Percentiles rank a stretch among this genome's conserved stretches.
phyloP scores from a whole-genome alignment of 1,140 invertebrate species.

The Drosophila melanogaster region Release_6_plus_ISO1_MT NT_037436.4:7815501-7816000 shows the following conservation, averaged over 20 bases:
- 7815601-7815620: slow-evolving; percentile 39
- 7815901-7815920: slow-evolving; percentile 47
- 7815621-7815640: slow-evolving; percentile 57
- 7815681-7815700: slow-evolving; percentile 33
- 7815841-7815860: slow-evolving; percentile 60
- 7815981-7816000: slow-evolving; percentile 68
- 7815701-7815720: slow-evolving; percentile 32
- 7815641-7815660: slow-evolving; percentile 77
- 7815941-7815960: slow-evolving; percentile 9
- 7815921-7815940: slow-evolving; percentile 46
- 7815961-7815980: slow-evolving; percentile 39
- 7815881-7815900: slow-evolving; percentile 31
- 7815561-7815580: slow-evolving; percentile 57
- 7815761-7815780: slow-evolving; percentile 11
- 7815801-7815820: slow-evolving; percentile 8
- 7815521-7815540: slow-evolving; percentile 62
- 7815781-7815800: slow-evolving; percentile 18
- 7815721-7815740: slow-evolving; percentile 51
- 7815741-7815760: slow-evolving; percentile 34
- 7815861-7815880: slow-evolving; percentile 34
- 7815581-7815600: slow-evolving; percentile 53
- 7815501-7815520: slow-evolving; percentile 78
- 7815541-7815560: slow-evolving; percentile 38
- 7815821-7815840: slow-evolving; percentile 56
- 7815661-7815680: slow-evolving; percentile 65